Conservation (phyloP, 2,888 invertebrate genomes). For the Synergus itoensis region DNA sequence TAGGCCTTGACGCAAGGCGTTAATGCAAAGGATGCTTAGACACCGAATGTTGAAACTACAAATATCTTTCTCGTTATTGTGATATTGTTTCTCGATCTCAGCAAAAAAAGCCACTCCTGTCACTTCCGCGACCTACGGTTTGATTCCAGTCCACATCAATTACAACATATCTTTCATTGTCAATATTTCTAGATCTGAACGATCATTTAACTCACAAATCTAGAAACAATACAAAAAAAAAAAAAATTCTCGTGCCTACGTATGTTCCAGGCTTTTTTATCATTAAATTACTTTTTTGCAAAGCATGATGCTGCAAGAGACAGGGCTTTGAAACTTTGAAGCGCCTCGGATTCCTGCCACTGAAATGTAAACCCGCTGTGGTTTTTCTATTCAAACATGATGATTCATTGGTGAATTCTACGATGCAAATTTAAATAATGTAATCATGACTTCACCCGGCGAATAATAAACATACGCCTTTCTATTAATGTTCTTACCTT, state of each 20-base stretch:
- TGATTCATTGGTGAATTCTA: background rate
- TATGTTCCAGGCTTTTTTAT: background rate
- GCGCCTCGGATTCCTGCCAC: background rate
- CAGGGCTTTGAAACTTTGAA: background rate
- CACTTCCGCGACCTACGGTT: background rate
- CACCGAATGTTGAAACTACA: slow-evolving; percentile 54
- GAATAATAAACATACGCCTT: background rate
- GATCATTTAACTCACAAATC: background rate
- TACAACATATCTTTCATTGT: background rate
- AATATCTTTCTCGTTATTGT: slow-evolving; percentile 32
- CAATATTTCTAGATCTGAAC: background rate
- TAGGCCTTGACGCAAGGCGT: slow-evolving; percentile 59
- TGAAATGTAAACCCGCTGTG: background rate
- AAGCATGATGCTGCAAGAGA: background rate
- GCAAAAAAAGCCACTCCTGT: slow-evolving; percentile 14
- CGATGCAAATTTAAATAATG: background rate
- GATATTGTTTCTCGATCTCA: background rate
- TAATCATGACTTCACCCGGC: background rate
- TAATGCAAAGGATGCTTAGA: slow-evolving; percentile 57
- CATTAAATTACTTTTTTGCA: background rate
- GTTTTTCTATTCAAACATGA: background rate
- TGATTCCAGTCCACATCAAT: background rate
- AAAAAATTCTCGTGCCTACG: background rate
- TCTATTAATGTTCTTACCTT: slow-evolving; percentile 52
- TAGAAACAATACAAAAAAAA: background rate